Evolutionary conservation across 2,888 invertebrate genomes (phyloP), one percentile per base, ranked within the genome.

Genomic region (Eubasilissa splendida): DNA sequence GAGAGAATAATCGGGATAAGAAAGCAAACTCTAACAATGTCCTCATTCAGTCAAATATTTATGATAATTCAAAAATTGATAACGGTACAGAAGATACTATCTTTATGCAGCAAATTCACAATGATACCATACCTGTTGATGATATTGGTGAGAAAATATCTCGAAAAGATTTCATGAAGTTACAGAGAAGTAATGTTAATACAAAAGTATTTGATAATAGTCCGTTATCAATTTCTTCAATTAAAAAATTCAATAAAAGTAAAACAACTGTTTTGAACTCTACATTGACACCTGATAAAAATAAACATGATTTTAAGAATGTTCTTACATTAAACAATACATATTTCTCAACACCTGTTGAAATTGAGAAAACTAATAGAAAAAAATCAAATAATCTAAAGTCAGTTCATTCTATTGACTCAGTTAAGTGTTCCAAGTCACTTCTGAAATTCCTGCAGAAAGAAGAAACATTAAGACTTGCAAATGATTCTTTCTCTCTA

Each of bases 391-490:
- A 53, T 63, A 63, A 22, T 11, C 11, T 31, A 22, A 63, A 63
- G 31, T 9, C 10, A 1, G 10, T 31, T 52, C 80, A 82, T 82
- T 68, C 60, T 11, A 53, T 82, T 54, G 54, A 80, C 33, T 58
- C 42, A 4, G 71, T 83, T 4, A 73, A 70, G 7, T 50, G 73
- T 75, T 52, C 85, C 53, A 82, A 84, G 52, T 84, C 86, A 12
- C 85, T 91, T 63, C 85, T 86, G 77, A 73, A 85, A 31, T 90
- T 91, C 85, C 85, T 91, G 75, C 82, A 85, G 14, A 87, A 84
- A 75, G 90, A 91, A 85, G 89, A 90, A 83, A 82, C 76, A 4
- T 87, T 86, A 54, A 88, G 89, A 86, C 88, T 86, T 86, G 85
- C 87, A 80, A 84, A 85, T n/a, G 86, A 86, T 78, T 81, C 84